A percentile compares a stretch with the other conserved stretches of the same genome.
phyloP scores from a whole-genome alignment of 2,113 vertebrate species.

The Microcebus lehilahytsara region DNA sequence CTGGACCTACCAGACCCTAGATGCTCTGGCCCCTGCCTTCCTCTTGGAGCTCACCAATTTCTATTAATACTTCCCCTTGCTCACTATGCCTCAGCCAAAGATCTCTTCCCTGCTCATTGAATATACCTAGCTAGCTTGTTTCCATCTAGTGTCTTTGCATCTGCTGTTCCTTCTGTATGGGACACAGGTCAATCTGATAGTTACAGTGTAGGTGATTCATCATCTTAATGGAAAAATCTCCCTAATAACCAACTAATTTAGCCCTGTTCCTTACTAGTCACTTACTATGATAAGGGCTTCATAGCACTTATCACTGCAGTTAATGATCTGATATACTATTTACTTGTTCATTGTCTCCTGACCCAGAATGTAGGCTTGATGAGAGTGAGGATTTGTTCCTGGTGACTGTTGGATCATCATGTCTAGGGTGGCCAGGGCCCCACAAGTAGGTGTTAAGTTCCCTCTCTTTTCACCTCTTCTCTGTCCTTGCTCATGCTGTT shows the following conservation, averaged over 20 bases:
- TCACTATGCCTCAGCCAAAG: neutral
- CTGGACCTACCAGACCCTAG: neutral
- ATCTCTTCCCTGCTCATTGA: neutral
- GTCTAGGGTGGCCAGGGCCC: neutral
- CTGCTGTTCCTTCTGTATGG: neutral
- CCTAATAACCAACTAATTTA: neutral
- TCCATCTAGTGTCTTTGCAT: neutral
- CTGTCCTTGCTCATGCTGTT: neutral
- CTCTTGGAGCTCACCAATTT: neutral
- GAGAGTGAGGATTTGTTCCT: neutral
- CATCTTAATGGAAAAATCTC: neutral
- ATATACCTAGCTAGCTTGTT: neutral
- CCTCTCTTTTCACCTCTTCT: neutral
- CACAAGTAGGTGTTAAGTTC: too few species aligned
- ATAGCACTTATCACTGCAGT: neutral
- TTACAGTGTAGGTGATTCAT: neutral
- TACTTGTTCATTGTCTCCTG: neutral
- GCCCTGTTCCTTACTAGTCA: neutral
- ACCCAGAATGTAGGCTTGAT: neutral
- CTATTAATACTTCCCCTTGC: neutral
- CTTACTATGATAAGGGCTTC: neutral
- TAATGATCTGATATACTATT: neutral
- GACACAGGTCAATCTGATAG: neutral
- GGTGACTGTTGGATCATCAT: neutral
- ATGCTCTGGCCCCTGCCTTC: neutral